Base-by-base conservation (phyloP, 2,888 invertebrate genomes). In the Trilocha varians region DNA sequence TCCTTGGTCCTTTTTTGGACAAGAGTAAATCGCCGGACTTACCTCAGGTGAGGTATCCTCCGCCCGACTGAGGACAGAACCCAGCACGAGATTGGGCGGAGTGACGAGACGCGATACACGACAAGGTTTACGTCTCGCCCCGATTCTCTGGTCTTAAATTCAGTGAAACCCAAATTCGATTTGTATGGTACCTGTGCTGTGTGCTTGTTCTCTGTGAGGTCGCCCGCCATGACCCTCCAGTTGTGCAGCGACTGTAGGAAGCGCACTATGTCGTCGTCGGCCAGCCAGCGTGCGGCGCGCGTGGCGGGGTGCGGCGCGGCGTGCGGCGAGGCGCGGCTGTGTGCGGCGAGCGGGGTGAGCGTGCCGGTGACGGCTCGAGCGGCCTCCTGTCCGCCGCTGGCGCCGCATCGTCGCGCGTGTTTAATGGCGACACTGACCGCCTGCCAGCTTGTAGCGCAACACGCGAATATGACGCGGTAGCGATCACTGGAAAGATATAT, bases 251-350 rank as follows among this genome's bases (percentile, higher is more conserved):
- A 91, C 91, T 95, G 96, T 56, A 98, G 89, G 78, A 97, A 95
- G 41, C 97, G 85, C 65, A 93, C 96, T 47, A 98, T 97, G 67
- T 98, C 98, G 59, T 96, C 96, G 75, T 98, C 98, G 54, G 95
- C 95, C 1, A 97, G 88, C 97, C 97, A 79, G 42, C 68, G 60
- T 4, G 66, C 57, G 32, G 72, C 70, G 40, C 70, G 55, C 61
- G 32, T 47, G 43, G 52, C 8, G 48, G 46, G 47, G 38, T 47
- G 46, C 18, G 34, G 45, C 67, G 53, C 32, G 63, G 53, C 54
- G 40, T 62, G 51, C 65, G 65, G 43, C 60, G 59, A 57, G 4
- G 57, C 55, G 40, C 66, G 57, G 17, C 57, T 56, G 45, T 53
- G 67, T 33, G 62, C 48, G 2, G 65, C 68, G 14, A 73, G 52